phyloP scores from a whole-genome alignment of 2,797 vertebrate species.

The Adelosebastes latens region DNA sequence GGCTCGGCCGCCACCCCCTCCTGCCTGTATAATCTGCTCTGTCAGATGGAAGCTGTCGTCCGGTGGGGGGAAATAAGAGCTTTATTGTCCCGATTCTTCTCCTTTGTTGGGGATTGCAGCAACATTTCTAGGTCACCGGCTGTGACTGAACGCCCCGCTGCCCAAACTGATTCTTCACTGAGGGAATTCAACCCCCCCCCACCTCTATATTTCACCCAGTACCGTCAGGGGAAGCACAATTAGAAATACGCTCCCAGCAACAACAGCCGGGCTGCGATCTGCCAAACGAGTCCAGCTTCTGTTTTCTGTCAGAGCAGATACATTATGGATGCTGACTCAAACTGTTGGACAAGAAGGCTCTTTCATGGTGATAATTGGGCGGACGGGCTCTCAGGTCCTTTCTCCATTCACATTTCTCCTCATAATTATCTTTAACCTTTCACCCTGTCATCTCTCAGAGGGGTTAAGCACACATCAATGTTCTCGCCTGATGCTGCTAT shows the following conservation, averaged over 20 bases:
- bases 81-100: slow-evolving; percentile 62
- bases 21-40: slow-evolving; percentile 53
- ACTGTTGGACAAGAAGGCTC: slow-evolving; percentile 24
- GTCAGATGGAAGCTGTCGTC: slow-evolving; percentile 42
- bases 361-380: slow-evolving; percentile 53
- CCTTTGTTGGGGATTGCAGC: slow-evolving; percentile 57
- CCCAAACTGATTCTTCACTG: slow-evolving; percentile 41
- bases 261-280: slow-evolving; percentile 26
- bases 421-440: slow-evolving; percentile 25
- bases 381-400: slow-evolving; percentile 20
- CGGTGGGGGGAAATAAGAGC: slow-evolving; percentile 46
- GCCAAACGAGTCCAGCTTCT: slow-evolving; percentile 19
- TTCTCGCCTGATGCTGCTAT: background rate
- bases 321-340: slow-evolving; percentile 47
- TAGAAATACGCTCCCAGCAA: slow-evolving; percentile 37
- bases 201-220: slow-evolving; percentile 23
- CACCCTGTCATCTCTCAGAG: background rate
- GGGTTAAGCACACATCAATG: slow-evolving; percentile 9
- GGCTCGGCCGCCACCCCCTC: background rate
- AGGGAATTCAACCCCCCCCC: slow-evolving; percentile 20
- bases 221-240: slow-evolving; percentile 32
- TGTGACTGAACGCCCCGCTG: slow-evolving; percentile 52
- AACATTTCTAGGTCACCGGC: slow-evolving; percentile 70
- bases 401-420: slow-evolving; percentile 20
- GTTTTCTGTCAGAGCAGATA: slow-evolving; percentile 42